Evolutionary conservation across 2,888 invertebrate species (phyloP), one percentile per base, ranked within the genome.

Genomic region (Sphecodes monilicornis): DNA sequence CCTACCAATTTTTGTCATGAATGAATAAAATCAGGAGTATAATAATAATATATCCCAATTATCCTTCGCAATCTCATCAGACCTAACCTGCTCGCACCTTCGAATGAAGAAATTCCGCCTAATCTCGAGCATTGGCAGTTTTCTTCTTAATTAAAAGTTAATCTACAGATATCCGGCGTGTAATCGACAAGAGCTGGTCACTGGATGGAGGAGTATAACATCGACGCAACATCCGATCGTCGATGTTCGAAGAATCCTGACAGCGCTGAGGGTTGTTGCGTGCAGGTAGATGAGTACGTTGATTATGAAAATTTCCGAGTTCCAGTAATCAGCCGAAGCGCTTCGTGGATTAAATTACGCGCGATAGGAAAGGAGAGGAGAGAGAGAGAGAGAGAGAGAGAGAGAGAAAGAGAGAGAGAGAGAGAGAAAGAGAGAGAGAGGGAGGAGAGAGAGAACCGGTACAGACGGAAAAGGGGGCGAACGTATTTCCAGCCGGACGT

Each of bases 241-340:
- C 18, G 60, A 72, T 64, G 22, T 0, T 32, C 29, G 41, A 39
- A 16, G 46, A 41, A 69, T 39, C 46, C 29, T 22, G 76, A 68
- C 69, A 84, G 70, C 77, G 50, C 10, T 72, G 82, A 71, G 78
- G 57, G 70, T 60, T 70, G 43, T 22, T 29, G 22, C 64, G 66
- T 66, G 57, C 46, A n/a, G 32, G 64, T 16, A 41, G 69, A 73
- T 46, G 84, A 86, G 54, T 26, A 69, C 74, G 80, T 68, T 73
- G 84, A 86, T 86, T 84, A 84, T 81, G 84, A 84, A 84, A 81
- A 81, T 84, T 84, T 84, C 86, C 80, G 57, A 78, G 78, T 79
- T 78, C 78, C 84, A 76, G 78, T 84, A 86, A 86, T 86, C 86
- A 75, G 75, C 16, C 46, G 54, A 22, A 73, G 68, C 22, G 73